Conservation (phyloP, 2,888 invertebrate species). For the Schizotus pectinicornis region DNA sequence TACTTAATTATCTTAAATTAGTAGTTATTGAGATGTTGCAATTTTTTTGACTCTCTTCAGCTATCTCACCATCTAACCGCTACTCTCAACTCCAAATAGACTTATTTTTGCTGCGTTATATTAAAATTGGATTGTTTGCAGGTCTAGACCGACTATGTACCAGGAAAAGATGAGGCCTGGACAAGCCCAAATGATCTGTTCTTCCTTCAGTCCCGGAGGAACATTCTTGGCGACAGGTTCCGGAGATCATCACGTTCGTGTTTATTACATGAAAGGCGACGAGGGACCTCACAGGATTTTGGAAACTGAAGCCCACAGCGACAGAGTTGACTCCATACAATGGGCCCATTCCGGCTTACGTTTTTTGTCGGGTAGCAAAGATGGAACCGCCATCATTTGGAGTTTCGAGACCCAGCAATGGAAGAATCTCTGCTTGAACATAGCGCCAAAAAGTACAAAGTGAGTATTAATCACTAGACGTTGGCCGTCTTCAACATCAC, state of each 20-base stretch:
- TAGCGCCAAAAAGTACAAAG: constrained; percentile 69
- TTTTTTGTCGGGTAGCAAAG: constrained; percentile 94
- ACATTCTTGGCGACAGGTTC: constrained; percentile 92
- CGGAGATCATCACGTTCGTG: constrained; percentile 90
- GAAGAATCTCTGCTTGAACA: constrained; percentile 77
- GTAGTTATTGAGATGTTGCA: too few species aligned
- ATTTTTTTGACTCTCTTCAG: too few species aligned
- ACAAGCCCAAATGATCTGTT: constrained; percentile 94
- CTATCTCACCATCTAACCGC: too few species aligned
- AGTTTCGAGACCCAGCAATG: constrained; percentile 89
- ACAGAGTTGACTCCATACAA: constrained; percentile 94
- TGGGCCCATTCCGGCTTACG: constrained; percentile 89
- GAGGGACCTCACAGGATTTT: constrained; percentile 79
- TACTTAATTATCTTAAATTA: too few species aligned
- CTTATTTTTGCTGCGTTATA: too few species aligned
- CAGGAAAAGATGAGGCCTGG: constrained; percentile 93
- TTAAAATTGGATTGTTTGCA: too few species aligned
- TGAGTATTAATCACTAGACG: too few species aligned
- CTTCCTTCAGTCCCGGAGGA: constrained; percentile 87
- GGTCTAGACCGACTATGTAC: constrained; percentile 87
- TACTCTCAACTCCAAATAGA: too few species aligned
- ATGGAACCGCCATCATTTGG: constrained; percentile 95
- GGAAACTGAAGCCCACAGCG: constrained; percentile 82
- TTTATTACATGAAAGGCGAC: constrained; percentile 82
- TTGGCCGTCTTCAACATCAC: too few species aligned